Base-by-base conservation (phyloP, 2,797 vertebrate species). In the Danionella dracula region DNA sequence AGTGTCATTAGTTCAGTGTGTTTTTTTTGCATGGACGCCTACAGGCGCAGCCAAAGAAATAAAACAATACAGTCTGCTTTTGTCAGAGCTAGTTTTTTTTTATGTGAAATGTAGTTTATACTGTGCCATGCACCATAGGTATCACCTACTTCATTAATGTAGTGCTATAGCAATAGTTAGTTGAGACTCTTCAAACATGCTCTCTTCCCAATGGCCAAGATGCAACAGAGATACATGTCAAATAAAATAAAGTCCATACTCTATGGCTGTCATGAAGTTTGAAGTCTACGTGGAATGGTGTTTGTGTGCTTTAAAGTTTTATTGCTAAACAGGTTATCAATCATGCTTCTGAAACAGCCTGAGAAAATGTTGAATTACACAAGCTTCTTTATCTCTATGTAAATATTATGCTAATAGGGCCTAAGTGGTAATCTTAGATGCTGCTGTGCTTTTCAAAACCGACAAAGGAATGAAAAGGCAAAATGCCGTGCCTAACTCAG, bases 371-470 rank as follows among this genome's bases (percentile, higher is more conserved):
- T 66, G 41, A 66, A 69, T 59, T 64, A 23, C 72, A 66, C 48
- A 35, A 41, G 54, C 56, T 66, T 69, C 60, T 72, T 72, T 57
- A 62, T 61, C 60, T 58, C 23, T 42, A 54, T 35, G 46, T 31
- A 62, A 71, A 69, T 48, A 44, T 44, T 66, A 69, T 44, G 61
- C 48, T 58, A 72, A 74, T 63, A 72, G 46, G 56, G 64, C 8
- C 44, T 54, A 27, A 17, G 42, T 65, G 6, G 44, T 72, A 62
- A 72, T 63, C 64, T 70, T 65, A 72, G 70, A 66, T 62, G 55
- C 50, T 38, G 38, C 57, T 32, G 23, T 72, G 66, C 56, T 66
- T 66, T 75, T 61, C 61, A 70, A 41, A 32, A 32, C 20, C 34
- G 19, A 69, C 44, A 55, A 72, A 29, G 34, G 49, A 67, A 72